Evolutionary conservation across 2,797 vertebrate genomes (phyloP), one percentile per base, ranked within the genome.

Genomic region (Pelobates cultripes): DNA sequence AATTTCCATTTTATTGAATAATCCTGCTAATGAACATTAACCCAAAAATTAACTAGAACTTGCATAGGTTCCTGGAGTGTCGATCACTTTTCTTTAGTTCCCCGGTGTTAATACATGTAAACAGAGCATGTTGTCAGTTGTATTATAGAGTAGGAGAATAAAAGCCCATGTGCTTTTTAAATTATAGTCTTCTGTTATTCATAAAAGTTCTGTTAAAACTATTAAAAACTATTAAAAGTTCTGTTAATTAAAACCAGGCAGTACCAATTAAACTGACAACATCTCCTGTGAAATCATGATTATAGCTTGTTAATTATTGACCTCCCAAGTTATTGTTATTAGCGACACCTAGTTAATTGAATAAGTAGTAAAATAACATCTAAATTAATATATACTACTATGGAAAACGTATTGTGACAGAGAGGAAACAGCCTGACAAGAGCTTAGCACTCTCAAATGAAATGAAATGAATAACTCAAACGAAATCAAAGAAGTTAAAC

Each of bases 251-350:
- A 28, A 28, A 73, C 71, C 44, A 55, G 80, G 72, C 74, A 28
- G 5, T 63, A 72, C 69, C n/a, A 8, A 80, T 84, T 63, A 63
- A 85, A 75, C 55, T 86, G 15, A 82, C 85, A 43, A 85, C 78
- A 69, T 84, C 43, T 53, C 17, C 15, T 61, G 2, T 82, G 15
- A 13, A 85, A 73, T 72, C 86, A 75, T 83, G 70, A 85, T 61
- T 73, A 81, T 28, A 86, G 55, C 47, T 51, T 82, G 70, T 85
- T 84, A 85, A 85, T 83, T 78, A 88, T 85, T 85, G 87, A 89
- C 85, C 73, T 77, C 41, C 70, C 71, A 43, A 43, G 7, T 71
- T 85, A 73, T 81, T 83, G 81, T 83, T 81, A 70, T 53, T 80
- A 44, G 0, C 0, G 66, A 84, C 69, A 87, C 73, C 71, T 80